A percentile compares a stretch with the other conserved stretches of the same genome.
These are phyloP conservation scores for Gandaritis pyraliata DNA, from an alignment of 2,888 invertebrate species.

Conservation along the genomic window DNA sequence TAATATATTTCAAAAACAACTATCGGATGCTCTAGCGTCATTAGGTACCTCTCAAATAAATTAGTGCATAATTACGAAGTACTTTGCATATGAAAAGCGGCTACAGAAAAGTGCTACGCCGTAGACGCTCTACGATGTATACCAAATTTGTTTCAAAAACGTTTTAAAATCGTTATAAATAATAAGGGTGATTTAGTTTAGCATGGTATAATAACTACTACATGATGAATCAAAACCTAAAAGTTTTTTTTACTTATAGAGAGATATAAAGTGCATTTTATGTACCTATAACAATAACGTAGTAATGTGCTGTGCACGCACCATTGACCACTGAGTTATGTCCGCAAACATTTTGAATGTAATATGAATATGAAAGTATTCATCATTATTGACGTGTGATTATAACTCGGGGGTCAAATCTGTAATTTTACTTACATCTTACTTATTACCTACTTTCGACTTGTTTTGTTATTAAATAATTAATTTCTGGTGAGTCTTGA, in stretches of 20 bases:
- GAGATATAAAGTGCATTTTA: neutral
- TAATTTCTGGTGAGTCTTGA: too few relatives aligned
- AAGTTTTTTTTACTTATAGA: too few relatives aligned
- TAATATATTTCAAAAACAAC: too few relatives aligned
- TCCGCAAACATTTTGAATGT: conserved; percentile 58
- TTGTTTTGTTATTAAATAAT: too few relatives aligned
- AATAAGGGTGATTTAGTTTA: too few relatives aligned
- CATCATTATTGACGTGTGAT: conserved; percentile 45
- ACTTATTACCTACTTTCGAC: neutral
- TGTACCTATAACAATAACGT: neutral
- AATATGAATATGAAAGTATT: conserved; percentile 42
- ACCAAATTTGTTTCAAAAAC: neutral
- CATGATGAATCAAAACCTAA: too few relatives aligned
- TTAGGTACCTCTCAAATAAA: too few relatives aligned
- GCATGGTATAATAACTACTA: too few relatives aligned
- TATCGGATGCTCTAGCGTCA: too few relatives aligned
- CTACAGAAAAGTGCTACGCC: conserved; percentile 5
- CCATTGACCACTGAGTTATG: conserved; percentile 59
- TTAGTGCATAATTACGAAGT: too few relatives aligned
- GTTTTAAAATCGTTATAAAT: neutral
- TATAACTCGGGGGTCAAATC: neutral
- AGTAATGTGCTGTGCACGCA: conserved; percentile 34
- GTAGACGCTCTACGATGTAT: conserved; percentile 6
- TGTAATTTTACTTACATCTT: neutral
- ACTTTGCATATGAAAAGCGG: neutral